phyloP scores from a whole-genome alignment of 1,140 invertebrate species.

The Adelges cooleyi region DNA sequence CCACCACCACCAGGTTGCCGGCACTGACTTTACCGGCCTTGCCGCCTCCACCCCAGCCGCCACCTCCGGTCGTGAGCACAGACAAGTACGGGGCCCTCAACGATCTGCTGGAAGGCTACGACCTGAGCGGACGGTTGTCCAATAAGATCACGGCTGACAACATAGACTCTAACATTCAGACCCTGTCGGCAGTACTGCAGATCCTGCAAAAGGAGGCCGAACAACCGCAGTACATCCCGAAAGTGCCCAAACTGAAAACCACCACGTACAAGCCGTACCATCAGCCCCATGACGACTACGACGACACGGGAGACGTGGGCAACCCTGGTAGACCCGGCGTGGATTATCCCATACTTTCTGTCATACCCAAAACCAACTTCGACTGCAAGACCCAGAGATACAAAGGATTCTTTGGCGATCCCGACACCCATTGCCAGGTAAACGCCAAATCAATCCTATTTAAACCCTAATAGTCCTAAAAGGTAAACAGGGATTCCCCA shows the following conservation, averaged over 20 bases:
- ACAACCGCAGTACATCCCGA: not conserved
- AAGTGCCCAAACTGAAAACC: not conserved
- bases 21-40: not conserved
- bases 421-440: constrained; percentile 72
- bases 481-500: too few species aligned
- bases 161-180: constrained; percentile 62
- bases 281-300: constrained; percentile 2
- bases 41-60: constrained; percentile 1
- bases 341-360: constrained; percentile 67
- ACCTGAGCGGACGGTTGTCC: constrained; percentile 58
- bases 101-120: constrained; percentile 49
- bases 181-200: constrained; percentile 51
- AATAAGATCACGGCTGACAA: constrained; percentile 60
- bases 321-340: constrained; percentile 64
- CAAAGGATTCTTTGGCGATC: constrained; percentile 82
- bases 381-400: constrained; percentile 72
- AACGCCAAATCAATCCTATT: constrained; percentile 30
- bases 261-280: constrained; percentile 1
- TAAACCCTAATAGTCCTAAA: not conserved
- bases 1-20: not conserved
- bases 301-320: constrained; percentile 42
- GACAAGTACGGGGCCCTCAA: constrained; percentile 21
- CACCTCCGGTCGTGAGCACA: not conserved
- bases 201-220: constrained; percentile 33
- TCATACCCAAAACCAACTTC: constrained; percentile 66